Base-by-base conservation (phyloP, 2,797 vertebrate genomes). In the Phalloptychus januarius region DNA sequence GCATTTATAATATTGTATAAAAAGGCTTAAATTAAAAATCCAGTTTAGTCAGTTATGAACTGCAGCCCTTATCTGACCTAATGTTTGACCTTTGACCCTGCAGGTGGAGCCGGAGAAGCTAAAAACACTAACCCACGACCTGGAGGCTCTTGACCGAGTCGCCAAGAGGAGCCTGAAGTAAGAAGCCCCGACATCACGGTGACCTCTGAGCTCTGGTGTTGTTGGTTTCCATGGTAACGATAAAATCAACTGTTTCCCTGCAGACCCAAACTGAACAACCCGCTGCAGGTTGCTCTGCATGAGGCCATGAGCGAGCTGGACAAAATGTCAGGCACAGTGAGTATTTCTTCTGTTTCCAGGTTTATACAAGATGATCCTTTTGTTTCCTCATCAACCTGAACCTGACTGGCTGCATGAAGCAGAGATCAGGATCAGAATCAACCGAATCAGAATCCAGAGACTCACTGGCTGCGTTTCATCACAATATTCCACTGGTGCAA, bases 211-310 rank as follows among this genome's bases (percentile, higher is more conserved):
- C 20, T 40, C 63, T 16, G 20, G 8, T 42, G 38, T n/a, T 25
- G 36, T 20, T n/a, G 5, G 10, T 69, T 69, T 42, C 12, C 7
- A 44, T 16, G 67, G 25, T 6, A 16, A 7, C 0, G 28, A n/a
- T 70, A 1, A 70, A n/a, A 42, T 8, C 0, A 16, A 7, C 67
- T 83, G 52, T 88, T 71, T 16, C 81, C 74, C 72, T 23, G 46
- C 93, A 99, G 98, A 93, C 97, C 96, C 91, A 99, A 99, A 93
- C 95, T 99, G 93, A 99, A 98, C 96, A 98, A 98, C 96, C 97
- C 98, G 95, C 95, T 99, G 97, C 97, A 99, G 97, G 98, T 98
- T 97, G 98, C 97, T 97, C 97, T 99, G 94, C 98, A 99, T 75
- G 98, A 99, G 97, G 97, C 98, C 95, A 98, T 98, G 97, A 98